Evolutionary conservation across 2,888 invertebrate genomes (phyloP).

Genomic region (Bombyx huttoni): DNA sequence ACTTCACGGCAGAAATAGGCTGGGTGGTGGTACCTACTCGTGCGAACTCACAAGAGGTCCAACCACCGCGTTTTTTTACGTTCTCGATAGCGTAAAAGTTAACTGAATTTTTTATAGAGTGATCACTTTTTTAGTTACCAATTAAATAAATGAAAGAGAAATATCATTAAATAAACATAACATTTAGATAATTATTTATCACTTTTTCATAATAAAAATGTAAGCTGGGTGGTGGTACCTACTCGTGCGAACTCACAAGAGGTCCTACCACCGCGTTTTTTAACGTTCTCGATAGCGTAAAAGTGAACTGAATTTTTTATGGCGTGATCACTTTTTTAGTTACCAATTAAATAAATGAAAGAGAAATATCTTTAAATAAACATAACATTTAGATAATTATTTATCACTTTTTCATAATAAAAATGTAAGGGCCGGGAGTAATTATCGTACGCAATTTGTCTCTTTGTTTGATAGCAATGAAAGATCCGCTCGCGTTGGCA

Average conservation of each 20-base stretch:
- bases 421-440: constrained; percentile 3
- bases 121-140: too few relatives aligned
- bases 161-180: not conserved
- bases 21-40: too few relatives aligned
- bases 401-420: not conserved
- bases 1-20: too few relatives aligned
- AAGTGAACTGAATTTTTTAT: too few relatives aligned
- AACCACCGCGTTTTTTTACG: too few relatives aligned
- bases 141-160: not conserved
- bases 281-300: too few relatives aligned
- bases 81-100: too few relatives aligned
- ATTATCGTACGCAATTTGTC: constrained; percentile 3
- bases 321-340: not conserved
- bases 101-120: too few relatives aligned
- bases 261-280: too few relatives aligned
- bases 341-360: not conserved
- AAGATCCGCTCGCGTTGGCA: not conserved
- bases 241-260: too few relatives aligned
- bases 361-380: not conserved
- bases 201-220: not conserved
- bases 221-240: too few relatives aligned
- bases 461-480: constrained; percentile 4
- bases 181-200: not conserved
- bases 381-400: not conserved
- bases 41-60: too few relatives aligned